Evolutionary conservation across 2,113 vertebrate genomes (phyloP).

Genomic region (Oceanodroma tethys): DNA sequence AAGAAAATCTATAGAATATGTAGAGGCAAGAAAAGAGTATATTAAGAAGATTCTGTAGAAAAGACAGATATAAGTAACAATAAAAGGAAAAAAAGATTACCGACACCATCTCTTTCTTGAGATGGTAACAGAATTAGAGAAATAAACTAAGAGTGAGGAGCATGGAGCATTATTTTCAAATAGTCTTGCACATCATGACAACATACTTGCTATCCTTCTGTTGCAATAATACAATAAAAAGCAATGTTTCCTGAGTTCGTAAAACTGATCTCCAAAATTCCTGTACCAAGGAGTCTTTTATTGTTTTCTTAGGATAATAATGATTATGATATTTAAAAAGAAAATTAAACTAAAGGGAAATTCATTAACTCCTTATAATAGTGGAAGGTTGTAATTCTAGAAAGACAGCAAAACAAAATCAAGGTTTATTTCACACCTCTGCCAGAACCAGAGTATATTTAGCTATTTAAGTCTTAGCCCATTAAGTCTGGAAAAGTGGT

Average conservation of each 20-base stretch:
- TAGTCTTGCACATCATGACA: not conserved
- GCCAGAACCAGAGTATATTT: not conserved
- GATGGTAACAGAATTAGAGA: not conserved
- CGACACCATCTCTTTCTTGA: not conserved
- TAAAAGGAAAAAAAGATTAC: not conserved
- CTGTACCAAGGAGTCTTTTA: not conserved
- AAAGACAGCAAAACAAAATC: not conserved
- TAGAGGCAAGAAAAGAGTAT: not conserved
- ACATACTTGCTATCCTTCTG: not conserved
- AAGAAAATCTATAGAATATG: not conserved
- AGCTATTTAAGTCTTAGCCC: not conserved
- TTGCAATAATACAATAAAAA: not conserved
- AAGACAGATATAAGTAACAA: not conserved
- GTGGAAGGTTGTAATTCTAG: not conserved
- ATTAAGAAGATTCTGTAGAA: not conserved
- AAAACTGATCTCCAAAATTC: not conserved
- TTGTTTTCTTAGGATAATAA: not conserved
- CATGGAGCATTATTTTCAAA: not conserved
- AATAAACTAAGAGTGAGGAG: not conserved
- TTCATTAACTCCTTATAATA: not conserved
- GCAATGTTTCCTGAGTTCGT: not conserved
- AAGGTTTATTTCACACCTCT: not conserved
- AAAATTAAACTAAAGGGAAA: not conserved
- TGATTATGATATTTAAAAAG: not conserved
- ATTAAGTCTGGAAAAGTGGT: not conserved